These are phyloP conservation scores for Lepidocyrtoides sp. DNA, from an alignment of 2,888 invertebrate species.

Conservation along the genomic window DNA sequence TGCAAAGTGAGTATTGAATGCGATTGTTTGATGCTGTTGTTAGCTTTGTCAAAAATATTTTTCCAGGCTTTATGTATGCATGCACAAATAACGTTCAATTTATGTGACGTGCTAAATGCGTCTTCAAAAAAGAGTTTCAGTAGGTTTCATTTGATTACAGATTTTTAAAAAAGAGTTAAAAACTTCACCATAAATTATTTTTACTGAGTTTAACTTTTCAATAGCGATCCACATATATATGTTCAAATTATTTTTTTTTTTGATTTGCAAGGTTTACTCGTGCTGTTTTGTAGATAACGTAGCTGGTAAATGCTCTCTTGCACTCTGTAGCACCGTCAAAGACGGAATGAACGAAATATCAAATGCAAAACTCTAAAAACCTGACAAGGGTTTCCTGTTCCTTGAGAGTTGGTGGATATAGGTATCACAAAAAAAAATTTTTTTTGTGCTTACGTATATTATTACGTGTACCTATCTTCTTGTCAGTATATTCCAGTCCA, in stretches of 20 bases:
- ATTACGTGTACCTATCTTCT: not conserved
- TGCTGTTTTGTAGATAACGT: not conserved
- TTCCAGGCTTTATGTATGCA: too few relatives aligned
- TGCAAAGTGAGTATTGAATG: too few relatives aligned
- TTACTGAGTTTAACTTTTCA: not conserved
- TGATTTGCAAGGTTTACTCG: not conserved
- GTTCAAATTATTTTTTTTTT: not conserved
- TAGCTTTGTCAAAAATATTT: too few relatives aligned
- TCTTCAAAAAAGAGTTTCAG: not conserved
- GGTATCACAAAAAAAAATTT: too few relatives aligned
- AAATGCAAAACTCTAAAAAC: not conserved
- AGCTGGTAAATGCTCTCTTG: not conserved
- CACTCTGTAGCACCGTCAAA: slow-evolving; percentile 45
- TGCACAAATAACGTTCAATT: too few relatives aligned
- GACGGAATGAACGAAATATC: slow-evolving; percentile 61
- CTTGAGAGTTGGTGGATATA: not conserved
- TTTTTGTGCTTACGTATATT: too few relatives aligned
- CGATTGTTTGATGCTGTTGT: too few relatives aligned
- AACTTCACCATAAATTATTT: not conserved
- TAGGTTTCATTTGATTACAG: not conserved
- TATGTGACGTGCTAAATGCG: too few relatives aligned
- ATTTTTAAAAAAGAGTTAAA: not conserved
- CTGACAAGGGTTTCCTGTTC: slow-evolving; percentile 1
- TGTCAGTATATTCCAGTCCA: not conserved
- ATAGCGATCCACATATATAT: not conserved